Evolutionary conservation across 2,888 invertebrate genomes (phyloP).

Genomic region (Liposcelis brunnea): DNA sequence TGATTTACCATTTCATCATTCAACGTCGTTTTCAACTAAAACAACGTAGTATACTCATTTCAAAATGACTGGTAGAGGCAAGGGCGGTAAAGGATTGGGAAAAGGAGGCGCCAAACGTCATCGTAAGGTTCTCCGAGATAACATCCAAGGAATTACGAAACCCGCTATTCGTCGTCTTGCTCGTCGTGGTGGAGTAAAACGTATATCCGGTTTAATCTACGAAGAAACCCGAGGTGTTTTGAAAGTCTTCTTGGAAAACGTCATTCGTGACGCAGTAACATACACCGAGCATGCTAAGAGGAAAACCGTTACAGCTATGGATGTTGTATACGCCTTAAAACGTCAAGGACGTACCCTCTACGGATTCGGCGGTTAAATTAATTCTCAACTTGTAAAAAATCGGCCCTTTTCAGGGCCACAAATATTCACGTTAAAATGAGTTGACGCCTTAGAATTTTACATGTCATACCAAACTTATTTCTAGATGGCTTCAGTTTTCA

Average conservation of each 20-base stretch:
- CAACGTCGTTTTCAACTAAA: too few species aligned
- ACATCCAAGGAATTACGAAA: conserved; percentile 45
- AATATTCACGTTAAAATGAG: neutral
- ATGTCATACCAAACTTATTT: too few species aligned
- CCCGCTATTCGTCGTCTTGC: conserved; percentile 62
- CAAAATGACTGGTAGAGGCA: conserved; percentile 59
- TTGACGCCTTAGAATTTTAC: too few species aligned
- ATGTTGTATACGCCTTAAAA: too few species aligned
- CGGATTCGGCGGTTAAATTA: neutral
- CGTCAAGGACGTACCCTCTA: too few species aligned
- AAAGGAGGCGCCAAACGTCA: conserved; percentile 72
- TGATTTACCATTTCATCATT: too few species aligned
- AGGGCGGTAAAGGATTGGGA: conserved; percentile 61
- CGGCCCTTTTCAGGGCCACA: conserved; percentile 11
- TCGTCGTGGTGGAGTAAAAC: conserved; percentile 46
- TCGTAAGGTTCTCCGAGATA: conserved; percentile 48
- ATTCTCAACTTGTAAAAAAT: conserved; percentile 4
- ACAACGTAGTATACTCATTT: too few species aligned
- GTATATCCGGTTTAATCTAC: conserved; percentile 32
- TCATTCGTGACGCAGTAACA: too few species aligned
- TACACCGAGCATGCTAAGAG: too few species aligned
- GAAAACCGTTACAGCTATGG: too few species aligned
- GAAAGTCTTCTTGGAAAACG: conserved; percentile 58
- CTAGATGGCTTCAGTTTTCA: too few species aligned
- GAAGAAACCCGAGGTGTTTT: conserved; percentile 64